Conservation (phyloP, 2,797 vertebrate species). For the Mareca penelope region DNA sequence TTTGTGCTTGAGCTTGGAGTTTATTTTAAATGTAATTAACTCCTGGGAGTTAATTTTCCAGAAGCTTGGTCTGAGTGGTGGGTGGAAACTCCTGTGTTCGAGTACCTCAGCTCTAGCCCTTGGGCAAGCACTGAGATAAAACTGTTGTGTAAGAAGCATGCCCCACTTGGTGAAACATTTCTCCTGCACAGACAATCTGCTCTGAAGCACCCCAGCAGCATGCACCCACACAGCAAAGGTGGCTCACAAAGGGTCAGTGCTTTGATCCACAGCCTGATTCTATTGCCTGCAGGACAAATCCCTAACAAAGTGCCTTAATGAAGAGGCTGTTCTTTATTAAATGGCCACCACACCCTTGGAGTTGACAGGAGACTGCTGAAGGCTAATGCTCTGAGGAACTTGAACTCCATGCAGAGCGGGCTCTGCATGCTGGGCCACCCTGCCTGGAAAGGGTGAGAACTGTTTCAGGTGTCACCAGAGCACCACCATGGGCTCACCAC, state of each 20-base stretch:
- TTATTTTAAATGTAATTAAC: background rate
- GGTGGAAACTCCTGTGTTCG: background rate
- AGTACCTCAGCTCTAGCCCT: background rate
- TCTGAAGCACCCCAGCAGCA: background rate
- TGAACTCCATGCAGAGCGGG: accelerated
- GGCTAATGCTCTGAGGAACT: background rate
- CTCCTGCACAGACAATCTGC: background rate
- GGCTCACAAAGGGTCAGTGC: background rate
- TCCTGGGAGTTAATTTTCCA: background rate
- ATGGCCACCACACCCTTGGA: accelerated
- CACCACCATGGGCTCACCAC: background rate
- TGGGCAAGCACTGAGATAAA: background rate
- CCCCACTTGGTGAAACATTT: background rate
- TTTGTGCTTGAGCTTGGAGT: background rate
- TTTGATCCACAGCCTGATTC: background rate
- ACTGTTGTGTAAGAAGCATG: accelerated
- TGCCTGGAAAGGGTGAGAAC: background rate
- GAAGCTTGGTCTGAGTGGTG: background rate
- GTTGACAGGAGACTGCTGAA: background rate
- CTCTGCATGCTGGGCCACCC: background rate
- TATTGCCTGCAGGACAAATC: background rate
- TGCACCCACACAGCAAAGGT: background rate
- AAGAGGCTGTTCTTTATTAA: background rate
- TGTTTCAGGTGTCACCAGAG: background rate
- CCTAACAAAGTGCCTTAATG: background rate